phyloP scores from a whole-genome alignment of 1,140 invertebrate genomes.

The Ectropis grisescens region DNA sequence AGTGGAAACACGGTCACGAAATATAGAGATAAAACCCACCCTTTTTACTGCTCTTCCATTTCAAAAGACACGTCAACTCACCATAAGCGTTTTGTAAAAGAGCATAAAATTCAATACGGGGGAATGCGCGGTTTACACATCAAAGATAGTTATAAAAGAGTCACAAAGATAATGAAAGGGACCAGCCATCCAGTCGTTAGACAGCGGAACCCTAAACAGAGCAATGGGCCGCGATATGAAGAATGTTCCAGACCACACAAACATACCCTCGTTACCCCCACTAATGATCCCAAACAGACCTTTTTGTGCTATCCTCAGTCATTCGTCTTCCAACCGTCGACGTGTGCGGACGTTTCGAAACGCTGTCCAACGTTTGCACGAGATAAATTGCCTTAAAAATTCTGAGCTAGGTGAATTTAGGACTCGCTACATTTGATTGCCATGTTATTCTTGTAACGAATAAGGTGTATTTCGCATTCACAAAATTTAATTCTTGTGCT shows the following conservation, averaged over 20 bases:
- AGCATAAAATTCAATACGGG: conserved; percentile 23
- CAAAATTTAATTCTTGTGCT: too few relatives aligned
- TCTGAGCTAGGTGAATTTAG: too few relatives aligned
- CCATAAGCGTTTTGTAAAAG: conserved; percentile 19
- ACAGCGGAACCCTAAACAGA: conserved; percentile 28
- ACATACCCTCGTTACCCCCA: conserved; percentile 31
- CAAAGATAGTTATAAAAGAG: conserved; percentile 31
- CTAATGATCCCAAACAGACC: conserved; percentile 47
- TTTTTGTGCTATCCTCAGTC: conserved; percentile 44
- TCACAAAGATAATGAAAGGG: conserved; percentile 29
- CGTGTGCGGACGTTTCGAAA: conserved; percentile 32
- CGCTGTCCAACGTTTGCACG: conserved; percentile 12
- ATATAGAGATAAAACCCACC: conserved; percentile 13
- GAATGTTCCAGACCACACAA: conserved; percentile 29
- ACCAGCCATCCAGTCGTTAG: conserved; percentile 15
- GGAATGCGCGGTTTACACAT: conserved; percentile 24
- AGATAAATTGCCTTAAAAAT: conserved; percentile 16
- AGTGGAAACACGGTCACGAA: conserved; percentile 9
- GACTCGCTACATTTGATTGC: conserved; percentile 41
- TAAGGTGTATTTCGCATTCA: too few relatives aligned
- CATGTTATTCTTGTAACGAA: conserved; percentile 27
- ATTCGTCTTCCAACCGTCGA: conserved; percentile 46
- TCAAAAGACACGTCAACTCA: conserved; percentile 16
- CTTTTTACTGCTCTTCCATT: conserved; percentile 9
- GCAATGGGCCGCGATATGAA: conserved; percentile 33